phyloP scores from a whole-genome alignment of 2,113 vertebrate genomes.

The Epinephelus moara region DNA sequence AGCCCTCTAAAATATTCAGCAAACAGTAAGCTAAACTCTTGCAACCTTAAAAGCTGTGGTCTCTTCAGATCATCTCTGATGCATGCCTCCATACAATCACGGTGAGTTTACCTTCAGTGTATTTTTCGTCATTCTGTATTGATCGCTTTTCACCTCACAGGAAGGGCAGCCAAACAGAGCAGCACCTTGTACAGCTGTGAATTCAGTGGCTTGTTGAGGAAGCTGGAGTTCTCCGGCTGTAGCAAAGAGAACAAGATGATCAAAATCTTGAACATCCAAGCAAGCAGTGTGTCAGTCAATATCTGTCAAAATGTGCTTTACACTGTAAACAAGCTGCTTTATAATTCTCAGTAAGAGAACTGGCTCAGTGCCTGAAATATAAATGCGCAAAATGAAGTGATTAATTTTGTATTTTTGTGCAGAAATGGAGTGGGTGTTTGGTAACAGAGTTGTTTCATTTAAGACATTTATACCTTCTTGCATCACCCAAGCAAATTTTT shows the following conservation, averaged over 20 bases:
- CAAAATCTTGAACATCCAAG: neutral
- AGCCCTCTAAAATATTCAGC: conserved; percentile 30
- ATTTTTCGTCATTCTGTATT: neutral
- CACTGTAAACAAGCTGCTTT: neutral
- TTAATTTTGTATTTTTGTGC: too few species aligned
- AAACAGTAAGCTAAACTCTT: neutral
- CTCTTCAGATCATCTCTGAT: neutral
- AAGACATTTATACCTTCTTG: too few species aligned
- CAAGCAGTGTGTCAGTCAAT: neutral
- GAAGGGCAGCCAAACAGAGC: neutral
- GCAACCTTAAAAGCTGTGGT: neutral
- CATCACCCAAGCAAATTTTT: too few species aligned
- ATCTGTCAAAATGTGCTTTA: neutral
- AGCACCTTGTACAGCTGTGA: neutral
- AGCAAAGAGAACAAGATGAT: neutral
- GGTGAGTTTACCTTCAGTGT: neutral
- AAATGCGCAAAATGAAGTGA: neutral
- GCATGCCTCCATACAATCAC: neutral
- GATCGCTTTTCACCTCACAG: neutral
- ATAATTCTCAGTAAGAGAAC: neutral
- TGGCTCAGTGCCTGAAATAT: neutral
- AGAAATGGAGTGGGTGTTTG: too few species aligned
- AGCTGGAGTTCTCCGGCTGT: neutral
- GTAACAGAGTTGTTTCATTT: too few species aligned
- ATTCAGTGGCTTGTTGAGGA: too few species aligned